phyloP scores from a whole-genome alignment of 2,888 invertebrate species.

The Fabriciana adippe region DNA sequence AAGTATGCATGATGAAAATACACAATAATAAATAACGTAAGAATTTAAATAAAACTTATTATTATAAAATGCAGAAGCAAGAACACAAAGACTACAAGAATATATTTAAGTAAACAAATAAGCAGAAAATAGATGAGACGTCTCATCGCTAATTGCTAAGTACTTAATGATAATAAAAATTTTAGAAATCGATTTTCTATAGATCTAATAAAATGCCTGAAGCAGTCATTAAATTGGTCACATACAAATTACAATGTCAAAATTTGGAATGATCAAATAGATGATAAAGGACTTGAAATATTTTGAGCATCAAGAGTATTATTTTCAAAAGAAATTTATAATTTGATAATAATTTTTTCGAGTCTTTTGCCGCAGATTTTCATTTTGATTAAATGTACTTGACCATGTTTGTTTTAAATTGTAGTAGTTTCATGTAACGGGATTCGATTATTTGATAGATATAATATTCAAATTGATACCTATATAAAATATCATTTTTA shows the following conservation, averaged over 20 bases:
- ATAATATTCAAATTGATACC: conserved; percentile 1
- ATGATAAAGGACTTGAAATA: conserved; percentile 4
- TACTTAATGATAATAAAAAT: conserved; percentile 34
- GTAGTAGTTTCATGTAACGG: background rate
- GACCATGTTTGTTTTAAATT: background rate
- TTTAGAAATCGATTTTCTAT: conserved; percentile 24
- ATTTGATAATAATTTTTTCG: background rate
- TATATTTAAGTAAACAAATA: conserved; percentile 49
- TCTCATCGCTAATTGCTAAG: conserved; percentile 73
- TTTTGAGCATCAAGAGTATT: conserved; percentile 21
- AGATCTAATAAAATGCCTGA: conserved; percentile 13
- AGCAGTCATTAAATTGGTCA: conserved; percentile 22
- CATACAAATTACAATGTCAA: conserved; percentile 25
- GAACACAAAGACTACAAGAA: conserved; percentile 55
- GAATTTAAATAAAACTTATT: conserved; percentile 47
- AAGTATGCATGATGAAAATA: conserved; percentile 61
- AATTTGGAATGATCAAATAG: conserved; percentile 26
- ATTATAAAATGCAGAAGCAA: conserved; percentile 63
- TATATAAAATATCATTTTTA: background rate
- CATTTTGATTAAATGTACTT: background rate
- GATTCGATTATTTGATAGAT: background rate
- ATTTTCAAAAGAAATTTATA: background rate
- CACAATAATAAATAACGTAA: conserved; percentile 52
- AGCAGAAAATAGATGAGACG: conserved; percentile 51
- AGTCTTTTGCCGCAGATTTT: conserved; percentile 1